Base-by-base conservation (phyloP, 2,797 vertebrate species). In the Anguilla megastoma region DNA sequence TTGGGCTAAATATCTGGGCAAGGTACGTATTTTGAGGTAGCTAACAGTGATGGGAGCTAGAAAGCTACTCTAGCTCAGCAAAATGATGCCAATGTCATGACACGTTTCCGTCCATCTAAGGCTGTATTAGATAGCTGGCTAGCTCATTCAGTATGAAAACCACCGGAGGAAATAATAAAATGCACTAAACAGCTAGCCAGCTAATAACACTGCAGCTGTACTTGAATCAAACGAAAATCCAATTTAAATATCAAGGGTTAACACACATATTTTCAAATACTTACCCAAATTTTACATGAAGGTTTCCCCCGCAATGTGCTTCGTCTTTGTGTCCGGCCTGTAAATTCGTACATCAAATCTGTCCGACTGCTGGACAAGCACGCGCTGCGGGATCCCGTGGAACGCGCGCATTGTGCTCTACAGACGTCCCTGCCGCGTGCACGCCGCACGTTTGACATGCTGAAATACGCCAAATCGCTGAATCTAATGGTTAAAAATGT, bases 61-160 rank as follows among this genome's bases (percentile, higher is more conserved):
- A 21, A 24, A n/a, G 79, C 79, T 82, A 82, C 45, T 21, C 41
- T 82, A 24, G 45, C 79, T 82, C 41, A 50, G 45, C 45, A n/a
- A 30, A 36, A 79, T 82, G 79, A 82, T 82, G 79, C 45, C 79
- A 50, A 82, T 50, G 79, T 48, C 79, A 82, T n/a, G 79, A 82
- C 79, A 82, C 79, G 79, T 50, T 82, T 50, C 79, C 79, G 79
- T 82, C 79, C 45, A 82, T 82, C 41, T 6, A 24, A 48, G 45
- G 50, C 79, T 6, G 21, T 50, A 82, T 80, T 82, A 24, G 79
- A 21, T 82, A 21, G n/a, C 24, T 27, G n/a, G 76, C 18, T 24
- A 80, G 45, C 79, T n/a, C 33, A 18, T 79, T 79, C 6, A 45
- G 36, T 18, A 41, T 41, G 74, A 36, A 41, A 79, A 45, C 12